Base-by-base conservation (phyloP, 2,888 invertebrate species). In the Drosophila birchii region DNA sequence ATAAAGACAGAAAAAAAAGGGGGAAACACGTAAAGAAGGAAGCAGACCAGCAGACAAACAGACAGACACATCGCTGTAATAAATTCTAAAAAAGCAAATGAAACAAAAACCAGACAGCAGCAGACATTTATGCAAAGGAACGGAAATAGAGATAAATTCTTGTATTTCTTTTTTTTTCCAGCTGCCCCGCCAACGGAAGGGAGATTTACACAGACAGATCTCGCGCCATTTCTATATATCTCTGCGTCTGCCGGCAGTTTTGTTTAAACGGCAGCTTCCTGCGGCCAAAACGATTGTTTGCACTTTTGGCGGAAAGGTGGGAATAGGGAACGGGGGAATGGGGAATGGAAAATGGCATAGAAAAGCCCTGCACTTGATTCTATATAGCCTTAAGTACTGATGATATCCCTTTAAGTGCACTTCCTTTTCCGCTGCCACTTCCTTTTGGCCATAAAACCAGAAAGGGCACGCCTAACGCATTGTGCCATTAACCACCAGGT, bases 131-230 rank as follows among this genome's bases (percentile, higher is more conserved):
- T 89, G 86, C 89, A 81, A 86, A 83, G 78, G 82, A 86, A 89
- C 89, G 86, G 86, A 86, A 86, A 89, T 87, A 87, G 86, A 89
- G 89, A 86, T 86, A 87, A 89, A 85, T 87, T 87, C 76, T 74
- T 78, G 58, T 71, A 39, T 76, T 36, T 67, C 26, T 45, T 26
- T 43, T 43, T 20, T 61, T 67, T 61, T 68, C 49, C 67, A 68
- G 70, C 63, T 78, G 78, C 63, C 64, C 54, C 63, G 75, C 71
- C 83, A 80, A 71, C 89, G 86, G 88, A 86, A 80, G 88, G 78
- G 62, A 89, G 89, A 87, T 87, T 89, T 89, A 87, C 89, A 86
- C 85, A 86, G 73, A 61, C 49, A 58, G 67, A 68, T 55, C 59
- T 58, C 34, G n/a, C n/a, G 29, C 16, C 51, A 51, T 51, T 34